Percentiles rank a stretch among this genome's conserved stretches.
Conservation (phyloP, 2,888 invertebrate genomes). For the Lydus trimaculatus region DNA sequence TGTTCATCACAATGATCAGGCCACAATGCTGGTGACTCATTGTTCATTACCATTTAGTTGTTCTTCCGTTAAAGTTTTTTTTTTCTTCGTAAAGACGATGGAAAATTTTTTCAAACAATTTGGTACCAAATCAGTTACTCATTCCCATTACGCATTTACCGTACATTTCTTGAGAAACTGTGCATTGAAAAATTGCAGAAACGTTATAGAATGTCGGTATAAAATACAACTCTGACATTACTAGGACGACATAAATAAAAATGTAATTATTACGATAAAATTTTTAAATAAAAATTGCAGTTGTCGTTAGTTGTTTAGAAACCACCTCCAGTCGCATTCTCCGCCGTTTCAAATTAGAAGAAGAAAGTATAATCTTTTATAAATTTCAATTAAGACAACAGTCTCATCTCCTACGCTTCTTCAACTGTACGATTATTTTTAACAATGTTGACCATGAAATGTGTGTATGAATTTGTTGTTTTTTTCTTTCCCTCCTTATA, state of each 20-base stretch:
- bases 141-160: too few relatives aligned
- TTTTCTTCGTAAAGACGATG: not conserved
- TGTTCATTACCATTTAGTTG: too few relatives aligned
- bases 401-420: not conserved
- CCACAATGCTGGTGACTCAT: too few relatives aligned
- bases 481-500: not conserved
- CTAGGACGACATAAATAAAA: not conserved
- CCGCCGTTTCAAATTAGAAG: slow-evolving; percentile 44
- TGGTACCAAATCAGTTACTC: too few relatives aligned
- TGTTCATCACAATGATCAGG: too few relatives aligned
- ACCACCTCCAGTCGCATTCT: slow-evolving; percentile 51
- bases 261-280: slow-evolving; percentile 25
- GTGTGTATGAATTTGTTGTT: not conserved
- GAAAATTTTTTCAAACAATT: too few relatives aligned
- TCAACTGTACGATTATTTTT: not conserved
- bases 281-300: slow-evolving; percentile 45
- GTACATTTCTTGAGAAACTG: too few relatives aligned
- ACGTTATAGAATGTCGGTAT: too few relatives aligned
- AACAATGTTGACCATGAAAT: slow-evolving; percentile 6
- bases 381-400: not conserved
- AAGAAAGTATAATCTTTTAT: slow-evolving; percentile 21
- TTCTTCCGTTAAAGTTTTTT: not conserved
- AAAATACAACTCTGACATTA: not conserved
- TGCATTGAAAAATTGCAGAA: too few relatives aligned
- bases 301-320: slow-evolving; percentile 28